Evolutionary conservation across 2,113 vertebrate genomes (phyloP), one percentile per base, ranked within the genome.

Genomic region (Ciconia stormi): DNA sequence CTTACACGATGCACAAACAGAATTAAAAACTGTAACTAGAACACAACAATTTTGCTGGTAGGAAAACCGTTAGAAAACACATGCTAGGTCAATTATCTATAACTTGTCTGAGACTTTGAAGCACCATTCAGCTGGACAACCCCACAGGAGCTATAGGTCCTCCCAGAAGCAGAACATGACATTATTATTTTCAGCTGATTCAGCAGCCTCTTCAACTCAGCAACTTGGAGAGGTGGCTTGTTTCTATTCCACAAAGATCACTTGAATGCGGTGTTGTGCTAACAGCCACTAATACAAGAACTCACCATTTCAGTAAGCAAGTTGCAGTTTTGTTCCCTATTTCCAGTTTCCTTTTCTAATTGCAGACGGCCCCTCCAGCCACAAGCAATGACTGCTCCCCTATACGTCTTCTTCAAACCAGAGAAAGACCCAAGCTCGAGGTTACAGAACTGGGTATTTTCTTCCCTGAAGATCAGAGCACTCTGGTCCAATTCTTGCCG

Each of bases 281-380:
- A 96, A 81, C 30, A 40, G 16, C 11, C 62, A 50, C 66, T 58
- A 42, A 83, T 25, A 61, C 4, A 66, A 89, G 72, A 89, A 82
- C 23, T 53, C 65, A 50, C 17, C 9, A 29, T 67, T 93, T 91
- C 82, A 59, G 42, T 58, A 65, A 88, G 82, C 0, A 0, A 92
- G 61, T 36, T 81, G 40, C 30, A 72, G 52, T 19, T 84, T 59
- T 69, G 74, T 95, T 95, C 87, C 83, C 42, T 82, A 18, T 92
- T 95, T 77, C 78, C 89, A 95, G 74, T 87, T 96, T 95, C 73
- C 22, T 73, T 94, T 96, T 62, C 66, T 82, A 87, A 73, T n/a
- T 89, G 40, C 1, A 16, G 56, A 74, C 0, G 0, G 26, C 44
- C 42, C 8, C 38, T 83, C 66, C 40, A 70, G 36, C 38, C 49